phyloP scores from a whole-genome alignment of 2,113 vertebrate species.

The Melanostigma gelatinosum region DNA sequence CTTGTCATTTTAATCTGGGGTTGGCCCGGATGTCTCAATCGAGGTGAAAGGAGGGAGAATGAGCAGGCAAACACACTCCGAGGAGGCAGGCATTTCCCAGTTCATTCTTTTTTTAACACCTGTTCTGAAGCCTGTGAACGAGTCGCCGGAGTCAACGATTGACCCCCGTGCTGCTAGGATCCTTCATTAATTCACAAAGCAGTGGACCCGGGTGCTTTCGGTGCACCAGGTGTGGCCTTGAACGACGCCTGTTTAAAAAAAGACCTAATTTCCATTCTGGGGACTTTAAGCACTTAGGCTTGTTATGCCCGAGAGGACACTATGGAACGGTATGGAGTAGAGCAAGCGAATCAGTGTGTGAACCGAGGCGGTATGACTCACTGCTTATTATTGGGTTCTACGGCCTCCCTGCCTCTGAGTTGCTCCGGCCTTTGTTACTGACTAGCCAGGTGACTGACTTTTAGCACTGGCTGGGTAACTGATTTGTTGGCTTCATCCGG shows the following conservation, averaged over 20 bases:
- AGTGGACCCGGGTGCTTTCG: slow-evolving; percentile 57
- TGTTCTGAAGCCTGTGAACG: slow-evolving; percentile 24
- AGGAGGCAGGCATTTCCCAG: background rate
- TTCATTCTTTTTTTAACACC: slow-evolving; percentile 38
- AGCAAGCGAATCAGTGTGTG: slow-evolving; percentile 60
- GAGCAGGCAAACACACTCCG: slow-evolving; percentile 7
- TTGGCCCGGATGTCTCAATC: slow-evolving; percentile 44
- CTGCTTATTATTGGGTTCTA: slow-evolving; percentile 43
- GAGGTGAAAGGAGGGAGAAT: slow-evolving; percentile 8
- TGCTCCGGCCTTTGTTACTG: slow-evolving; percentile 36
- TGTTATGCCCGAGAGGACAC: slow-evolving; percentile 70
- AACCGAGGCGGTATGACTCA: slow-evolving; percentile 58
- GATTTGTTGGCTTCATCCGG: slow-evolving; percentile 42
- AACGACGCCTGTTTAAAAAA: slow-evolving; percentile 58
- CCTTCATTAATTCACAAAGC: slow-evolving; percentile 67
- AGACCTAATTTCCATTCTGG: slow-evolving; percentile 70
- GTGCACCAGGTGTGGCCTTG: slow-evolving; percentile 72
- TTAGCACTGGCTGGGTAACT: slow-evolving; percentile 28
- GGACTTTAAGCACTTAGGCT: slow-evolving; percentile 71
- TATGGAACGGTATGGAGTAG: slow-evolving; percentile 55
- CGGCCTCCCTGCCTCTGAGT: slow-evolving; percentile 37
- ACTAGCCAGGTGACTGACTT: slow-evolving; percentile 42
- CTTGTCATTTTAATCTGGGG: slow-evolving; percentile 68
- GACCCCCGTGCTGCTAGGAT: slow-evolving; percentile 46
- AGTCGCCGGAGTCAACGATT: slow-evolving; percentile 37